Evolutionary conservation across 1,140 invertebrate species (phyloP), one percentile per base, ranked within the genome.

Genomic region (Episyrphus balteatus): DNA sequence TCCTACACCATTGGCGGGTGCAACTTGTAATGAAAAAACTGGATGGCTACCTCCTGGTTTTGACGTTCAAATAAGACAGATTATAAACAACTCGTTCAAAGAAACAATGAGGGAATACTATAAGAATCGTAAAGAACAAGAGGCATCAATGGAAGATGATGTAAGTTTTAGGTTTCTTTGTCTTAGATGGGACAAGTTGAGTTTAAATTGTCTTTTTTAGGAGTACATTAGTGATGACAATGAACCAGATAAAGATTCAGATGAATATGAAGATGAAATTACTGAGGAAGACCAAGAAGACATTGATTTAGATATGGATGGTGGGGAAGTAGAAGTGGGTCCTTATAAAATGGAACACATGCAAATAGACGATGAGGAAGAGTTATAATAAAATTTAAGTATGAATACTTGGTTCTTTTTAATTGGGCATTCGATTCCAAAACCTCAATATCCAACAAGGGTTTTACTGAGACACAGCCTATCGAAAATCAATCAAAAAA

Each of bases 31-130:
- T 54, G 75, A 79, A 51, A 79, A 79, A 57, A 74, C 78, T 46
- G 88, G 88, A 7, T 90, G 86, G 86, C 66, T 88, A 41, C 80
- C 84, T 0, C 62, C 70, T 11, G 79, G 76, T 38, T 81, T 84
- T 26, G 78, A 80, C 47, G 76, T 82, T 32, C 72, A 79, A 34
- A 80, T 81, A 46, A 66, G 83, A 45, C 77, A 82, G 64, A 81
- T 84, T 41, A 75, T 83, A 7, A 82, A 78, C 50, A 73, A 72
- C 48, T 74, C 75, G 53, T 73, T 83, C 10, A 72, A 73, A 1
- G 69, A 73, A 30, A 66, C 74, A n/a, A 56, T 81, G 11, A 70
- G 76, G 13, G 73, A 73, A 52, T 65, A 71, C 45, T 62, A 65
- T 50, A 26, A 26, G 21, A 26, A 26, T 26, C 62, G 62, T 30